Conservation (phyloP, 2,797 vertebrate species). For the Pseudomugil gertrudae region DNA sequence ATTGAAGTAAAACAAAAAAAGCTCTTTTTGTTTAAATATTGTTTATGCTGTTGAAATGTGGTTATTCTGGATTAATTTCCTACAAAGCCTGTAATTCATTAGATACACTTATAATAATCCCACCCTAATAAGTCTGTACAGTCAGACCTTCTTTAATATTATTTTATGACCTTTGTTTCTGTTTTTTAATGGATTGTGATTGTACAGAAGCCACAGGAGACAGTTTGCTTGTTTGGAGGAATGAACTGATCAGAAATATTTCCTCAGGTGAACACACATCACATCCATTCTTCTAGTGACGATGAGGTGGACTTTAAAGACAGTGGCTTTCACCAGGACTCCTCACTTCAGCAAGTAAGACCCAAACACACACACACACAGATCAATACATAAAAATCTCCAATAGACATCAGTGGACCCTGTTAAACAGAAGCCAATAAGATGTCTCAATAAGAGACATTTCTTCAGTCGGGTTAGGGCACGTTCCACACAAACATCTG, state of each 20-base stretch:
- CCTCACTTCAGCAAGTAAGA: constrained; percentile 97
- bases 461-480: not conserved
- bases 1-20: too few relatives aligned
- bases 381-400: constrained; percentile 8
- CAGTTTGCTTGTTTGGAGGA: not conserved
- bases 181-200: not conserved
- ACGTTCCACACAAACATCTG: not conserved
- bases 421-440: not conserved
- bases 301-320: constrained; percentile 99
- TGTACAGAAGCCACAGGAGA: not conserved
- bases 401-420: not conserved
- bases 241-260: not conserved
- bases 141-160: too few relatives aligned
- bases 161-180: too few relatives aligned
- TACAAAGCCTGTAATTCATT: too few relatives aligned
- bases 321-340: constrained; percentile 96
- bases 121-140: too few relatives aligned
- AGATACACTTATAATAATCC: too few relatives aligned
- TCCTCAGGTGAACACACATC: constrained; percentile 91
- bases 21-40: too few relatives aligned
- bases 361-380: constrained; percentile 22
- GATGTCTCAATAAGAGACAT: not conserved
- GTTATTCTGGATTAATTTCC: too few relatives aligned
- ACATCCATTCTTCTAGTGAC: constrained; percentile 98
- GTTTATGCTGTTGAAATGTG: too few relatives aligned